Conservation (phyloP, 2,113 vertebrate species). For the Butorides virescens region DNA sequence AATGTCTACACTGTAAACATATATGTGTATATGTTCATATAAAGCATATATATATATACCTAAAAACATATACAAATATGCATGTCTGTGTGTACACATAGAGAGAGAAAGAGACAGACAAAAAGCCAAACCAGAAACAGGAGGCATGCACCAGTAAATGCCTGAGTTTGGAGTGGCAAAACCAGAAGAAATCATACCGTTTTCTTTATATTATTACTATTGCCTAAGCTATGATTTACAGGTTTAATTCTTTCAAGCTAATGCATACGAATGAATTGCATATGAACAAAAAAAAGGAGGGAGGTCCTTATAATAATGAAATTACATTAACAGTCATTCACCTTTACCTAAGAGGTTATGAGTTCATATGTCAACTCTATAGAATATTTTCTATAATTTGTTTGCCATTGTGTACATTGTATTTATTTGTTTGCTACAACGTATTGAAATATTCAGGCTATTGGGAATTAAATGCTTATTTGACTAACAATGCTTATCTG, state of each 20-base stretch:
- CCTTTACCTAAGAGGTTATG: constrained; percentile 64
- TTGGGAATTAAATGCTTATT: constrained; percentile 60
- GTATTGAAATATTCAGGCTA: constrained; percentile 30
- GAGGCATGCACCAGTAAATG: not conserved
- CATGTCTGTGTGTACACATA: fast-evolving
- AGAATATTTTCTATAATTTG: constrained; percentile 42
- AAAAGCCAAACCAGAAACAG: not conserved
- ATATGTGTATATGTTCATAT: not conserved
- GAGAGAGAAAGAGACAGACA: not conserved
- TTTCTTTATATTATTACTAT: constrained; percentile 28
- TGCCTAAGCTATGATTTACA: constrained; percentile 43
- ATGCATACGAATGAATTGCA: constrained; percentile 26
- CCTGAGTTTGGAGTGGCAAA: not conserved
- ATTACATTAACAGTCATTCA: constrained; percentile 53
- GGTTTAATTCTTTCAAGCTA: constrained; percentile 60
- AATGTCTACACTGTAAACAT: not conserved
- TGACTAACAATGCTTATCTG: constrained; percentile 43
- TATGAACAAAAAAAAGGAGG: not conserved
- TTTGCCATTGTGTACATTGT: constrained; percentile 43
- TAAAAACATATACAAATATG: not conserved
- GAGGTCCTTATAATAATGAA: constrained; percentile 21
- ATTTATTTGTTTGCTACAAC: constrained; percentile 38
- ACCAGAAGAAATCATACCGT: not conserved
- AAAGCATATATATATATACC: not conserved
- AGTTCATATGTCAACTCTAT: constrained; percentile 37